Evolutionary conservation across 2,888 invertebrate genomes (phyloP), one percentile per base, ranked within the genome.

Genomic region (Cylindroiulus punctatus): DNA sequence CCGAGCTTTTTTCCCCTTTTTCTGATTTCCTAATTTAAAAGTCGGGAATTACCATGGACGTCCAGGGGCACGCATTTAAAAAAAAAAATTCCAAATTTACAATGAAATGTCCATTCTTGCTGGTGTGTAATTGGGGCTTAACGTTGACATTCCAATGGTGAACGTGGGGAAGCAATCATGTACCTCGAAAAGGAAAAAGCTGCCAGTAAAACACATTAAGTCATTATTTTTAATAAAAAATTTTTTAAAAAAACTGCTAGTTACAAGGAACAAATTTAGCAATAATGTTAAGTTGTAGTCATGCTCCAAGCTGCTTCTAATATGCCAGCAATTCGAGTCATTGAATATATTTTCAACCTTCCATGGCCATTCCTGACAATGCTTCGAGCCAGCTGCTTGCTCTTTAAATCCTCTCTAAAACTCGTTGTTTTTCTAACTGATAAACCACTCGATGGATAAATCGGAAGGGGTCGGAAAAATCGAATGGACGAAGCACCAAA

Each of bases 1-100:
- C 30, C 17, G 76, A 30, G 52, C n/a, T 76, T 76, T 76, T 76
- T 76, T 65, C 10, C n/a, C 52, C 26, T n/a, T 10, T 30, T 76
- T 76, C 76, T 76, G 76, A 30, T 76, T 76, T 30, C 3, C 76
- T 76, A 76, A 76, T 76, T 76, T 76, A 30, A 76, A 76, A 76
- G 76, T 14, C 17, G 17, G 26, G 30, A 76, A 76, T 76, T 76
- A 14, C 8, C 76, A 76, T 30, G 30, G 30, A 65, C 76, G 76
- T 76, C 76, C 76, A 76, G 76, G 30, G 30, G 76, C 14, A 76
- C 26, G 76, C 76, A 17, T 76, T 76, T 30, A 32, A 65, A 65
- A 17, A 22, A 7, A 26, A 8, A 76, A 0, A 17, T 76, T 44
- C 44, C 76, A 76, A 76, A 76, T 76, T 0, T 30, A 76, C 76